Percentiles rank a stretch among this genome's conserved stretches.
Conservation (phyloP, 2,888 invertebrate genomes). For the Ochropleura plecta region DNA sequence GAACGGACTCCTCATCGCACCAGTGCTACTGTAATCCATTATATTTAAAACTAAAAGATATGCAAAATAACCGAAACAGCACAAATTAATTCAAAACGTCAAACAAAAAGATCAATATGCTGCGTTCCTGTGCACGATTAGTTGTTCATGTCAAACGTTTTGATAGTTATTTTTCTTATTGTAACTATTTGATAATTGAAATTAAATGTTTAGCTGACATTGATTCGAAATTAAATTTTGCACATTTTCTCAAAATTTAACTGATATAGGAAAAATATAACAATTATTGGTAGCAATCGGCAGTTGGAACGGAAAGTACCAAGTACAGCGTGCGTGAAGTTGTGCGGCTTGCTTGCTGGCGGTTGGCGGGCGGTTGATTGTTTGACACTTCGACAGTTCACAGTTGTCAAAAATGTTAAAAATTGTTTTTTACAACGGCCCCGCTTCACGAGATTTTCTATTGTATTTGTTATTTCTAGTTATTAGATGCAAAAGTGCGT, state of each 20-base stretch:
- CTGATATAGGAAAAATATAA: background rate
- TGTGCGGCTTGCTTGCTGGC: background rate
- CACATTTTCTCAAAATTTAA: background rate
- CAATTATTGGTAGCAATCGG: too few species aligned
- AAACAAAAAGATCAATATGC: slow-evolving; percentile 57
- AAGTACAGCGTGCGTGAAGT: slow-evolving; percentile 1
- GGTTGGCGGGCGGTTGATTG: background rate
- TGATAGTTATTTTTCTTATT: too few species aligned
- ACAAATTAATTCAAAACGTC: slow-evolving; percentile 61
- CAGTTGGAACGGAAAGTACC: background rate
- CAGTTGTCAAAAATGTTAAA: slow-evolving; percentile 18
- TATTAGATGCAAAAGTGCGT: slow-evolving; percentile 4
- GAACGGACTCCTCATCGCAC: slow-evolving; percentile 85
- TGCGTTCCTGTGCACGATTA: slow-evolving; percentile 21
- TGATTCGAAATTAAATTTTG: too few species aligned
- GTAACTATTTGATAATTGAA: too few species aligned
- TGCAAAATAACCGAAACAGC: slow-evolving; percentile 62
- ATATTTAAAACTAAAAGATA: slow-evolving; percentile 41
- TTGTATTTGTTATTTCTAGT: background rate
- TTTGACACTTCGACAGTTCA: background rate
- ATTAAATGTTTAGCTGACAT: too few species aligned
- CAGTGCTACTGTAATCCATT: slow-evolving; percentile 84
- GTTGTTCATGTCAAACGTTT: background rate
- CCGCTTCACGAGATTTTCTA: slow-evolving; percentile 46
- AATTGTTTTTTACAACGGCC: slow-evolving; percentile 69